A percentile compares a stretch with the other conserved stretches of the same genome.
These are phyloP conservation scores for Pseudonaja textilis DNA, from an alignment of 2,113 vertebrate species.

Conservation along the genomic window DNA sequence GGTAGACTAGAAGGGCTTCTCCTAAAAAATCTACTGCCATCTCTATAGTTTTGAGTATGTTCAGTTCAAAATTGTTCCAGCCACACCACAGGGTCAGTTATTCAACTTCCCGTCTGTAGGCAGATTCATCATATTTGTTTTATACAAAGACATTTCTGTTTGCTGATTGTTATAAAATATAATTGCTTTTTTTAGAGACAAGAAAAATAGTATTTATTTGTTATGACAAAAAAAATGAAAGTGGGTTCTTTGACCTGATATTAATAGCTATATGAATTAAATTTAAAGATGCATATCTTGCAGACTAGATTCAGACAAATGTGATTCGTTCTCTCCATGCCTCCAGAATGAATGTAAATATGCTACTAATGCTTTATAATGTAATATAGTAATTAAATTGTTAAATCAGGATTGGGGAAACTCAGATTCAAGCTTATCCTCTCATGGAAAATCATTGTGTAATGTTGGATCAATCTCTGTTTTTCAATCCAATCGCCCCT, in stretches of 20 bases:
- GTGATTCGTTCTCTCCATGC: background rate
- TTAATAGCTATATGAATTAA: background rate
- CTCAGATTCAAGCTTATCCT: background rate
- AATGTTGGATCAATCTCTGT: background rate
- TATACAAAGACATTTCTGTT: background rate
- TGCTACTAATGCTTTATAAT: background rate
- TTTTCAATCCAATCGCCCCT: background rate
- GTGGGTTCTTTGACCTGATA: background rate
- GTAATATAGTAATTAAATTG: background rate
- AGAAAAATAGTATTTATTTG: slow-evolving; percentile 29
- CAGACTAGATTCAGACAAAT: background rate
- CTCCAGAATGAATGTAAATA: background rate
- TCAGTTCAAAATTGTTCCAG: too few relatives aligned
- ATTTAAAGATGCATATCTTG: background rate
- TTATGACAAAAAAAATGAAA: slow-evolving; percentile 14
- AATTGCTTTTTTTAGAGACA: background rate
- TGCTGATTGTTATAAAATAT: slow-evolving; percentile 37
- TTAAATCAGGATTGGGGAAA: background rate
- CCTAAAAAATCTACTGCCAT: too few relatives aligned
- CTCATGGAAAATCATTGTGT: background rate
- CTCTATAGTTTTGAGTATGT: too few relatives aligned
- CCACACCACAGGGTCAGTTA: too few relatives aligned
- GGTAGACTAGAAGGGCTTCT: too few relatives aligned
- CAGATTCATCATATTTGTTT: background rate
- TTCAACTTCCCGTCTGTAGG: too few relatives aligned